Percentiles rank a stretch among this genome's conserved stretches.
Conservation (phyloP, 2,797 vertebrate genomes). For the Anniella stebbinsi region DNA sequence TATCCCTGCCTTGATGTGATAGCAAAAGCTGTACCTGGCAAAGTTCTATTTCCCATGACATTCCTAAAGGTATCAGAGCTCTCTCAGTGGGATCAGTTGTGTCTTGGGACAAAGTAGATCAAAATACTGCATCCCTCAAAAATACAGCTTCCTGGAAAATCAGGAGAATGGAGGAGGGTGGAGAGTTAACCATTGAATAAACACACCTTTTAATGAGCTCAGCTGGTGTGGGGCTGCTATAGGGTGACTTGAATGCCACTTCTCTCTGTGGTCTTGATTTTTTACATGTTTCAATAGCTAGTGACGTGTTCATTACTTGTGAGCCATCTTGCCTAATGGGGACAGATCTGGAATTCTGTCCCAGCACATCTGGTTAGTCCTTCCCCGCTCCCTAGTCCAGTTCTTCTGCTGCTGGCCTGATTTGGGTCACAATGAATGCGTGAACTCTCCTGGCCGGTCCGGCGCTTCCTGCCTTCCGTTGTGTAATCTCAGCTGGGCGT, state of each 20-base stretch:
- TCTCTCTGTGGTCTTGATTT: neutral
- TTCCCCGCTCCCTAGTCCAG: neutral
- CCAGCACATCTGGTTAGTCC: neutral
- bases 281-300: neutral
- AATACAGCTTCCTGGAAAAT: neutral
- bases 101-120: neutral
- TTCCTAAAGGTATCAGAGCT: neutral
- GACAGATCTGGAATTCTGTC: neutral
- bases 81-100: neutral
- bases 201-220: neutral
- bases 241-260: neutral
- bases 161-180: too few relatives aligned
- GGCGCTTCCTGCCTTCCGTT: neutral
- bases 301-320: neutral
- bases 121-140: neutral
- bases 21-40: neutral
- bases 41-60: neutral
- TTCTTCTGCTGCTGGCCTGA: neutral
- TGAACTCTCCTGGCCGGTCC: neutral
- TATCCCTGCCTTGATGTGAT: neutral
- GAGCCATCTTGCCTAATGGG: neutral
- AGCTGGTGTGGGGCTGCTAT: neutral
- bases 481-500: constrained; percentile 43
- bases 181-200: neutral
- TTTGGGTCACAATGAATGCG: neutral